A percentile compares a stretch with the other conserved stretches of the same genome.
Conservation (phyloP, 2,888 invertebrate genomes). For the Pheosia tremula region DNA sequence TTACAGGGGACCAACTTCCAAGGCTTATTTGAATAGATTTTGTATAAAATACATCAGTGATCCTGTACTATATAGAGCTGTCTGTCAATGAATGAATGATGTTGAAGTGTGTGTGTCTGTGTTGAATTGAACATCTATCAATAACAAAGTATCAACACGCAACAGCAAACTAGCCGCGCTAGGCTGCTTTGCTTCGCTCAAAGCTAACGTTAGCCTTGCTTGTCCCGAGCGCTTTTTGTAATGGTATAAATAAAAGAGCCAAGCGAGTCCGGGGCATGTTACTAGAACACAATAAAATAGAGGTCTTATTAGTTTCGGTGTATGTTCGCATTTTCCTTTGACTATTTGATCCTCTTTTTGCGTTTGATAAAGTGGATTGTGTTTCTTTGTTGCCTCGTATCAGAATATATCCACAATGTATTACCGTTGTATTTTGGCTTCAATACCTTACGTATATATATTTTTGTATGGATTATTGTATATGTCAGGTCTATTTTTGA, state of each 20-base stretch:
- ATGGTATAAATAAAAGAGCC: background rate
- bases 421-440: conserved; percentile 14
- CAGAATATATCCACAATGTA: conserved; percentile 15
- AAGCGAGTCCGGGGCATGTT: background rate
- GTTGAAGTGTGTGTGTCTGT: too few species aligned
- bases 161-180: too few species aligned
- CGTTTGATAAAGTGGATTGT: conserved; percentile 39
- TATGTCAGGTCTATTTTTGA: background rate
- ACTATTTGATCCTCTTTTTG: conserved; percentile 38
- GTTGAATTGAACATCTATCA: too few species aligned
- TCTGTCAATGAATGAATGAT: background rate
- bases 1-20: conserved; percentile 46
- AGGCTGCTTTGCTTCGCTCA: too few species aligned
- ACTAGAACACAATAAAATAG: conserved; percentile 31
- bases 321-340: conserved; percentile 41
- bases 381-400: conserved; percentile 35
- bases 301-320: conserved; percentile 41
- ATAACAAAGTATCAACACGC: too few species aligned
- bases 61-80: background rate
- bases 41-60: conserved; percentile 45
- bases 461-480: too few species aligned
- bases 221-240: too few species aligned
- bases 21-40: conserved; percentile 57
- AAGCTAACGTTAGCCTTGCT: too few species aligned
- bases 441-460: background rate